phyloP scores from a whole-genome alignment of 2,888 invertebrate genomes.

The Thera obeliscata region DNA sequence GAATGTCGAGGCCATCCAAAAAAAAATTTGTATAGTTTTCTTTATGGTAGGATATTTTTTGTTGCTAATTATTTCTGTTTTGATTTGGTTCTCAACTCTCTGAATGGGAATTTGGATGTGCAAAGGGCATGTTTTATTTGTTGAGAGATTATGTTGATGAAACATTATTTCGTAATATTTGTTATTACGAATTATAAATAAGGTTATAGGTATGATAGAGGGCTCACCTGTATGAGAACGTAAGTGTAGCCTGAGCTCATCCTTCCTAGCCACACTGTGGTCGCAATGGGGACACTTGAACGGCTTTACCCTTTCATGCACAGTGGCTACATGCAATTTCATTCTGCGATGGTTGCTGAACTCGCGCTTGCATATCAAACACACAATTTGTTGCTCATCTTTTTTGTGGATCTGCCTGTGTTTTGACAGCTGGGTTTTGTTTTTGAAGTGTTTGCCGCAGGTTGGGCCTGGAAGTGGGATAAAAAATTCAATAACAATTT shows the following conservation, averaged over 20 bases:
- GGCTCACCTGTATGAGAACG: constrained; percentile 88
- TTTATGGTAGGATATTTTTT: no score
- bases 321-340: constrained; percentile 83
- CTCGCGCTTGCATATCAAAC: constrained; percentile 85
- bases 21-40: no score
- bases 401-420: constrained; percentile 87
- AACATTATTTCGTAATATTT: no score
- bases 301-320: constrained; percentile 88
- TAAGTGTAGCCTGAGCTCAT: constrained; percentile 87
- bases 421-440: constrained; percentile 90
- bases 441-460: constrained; percentile 92
- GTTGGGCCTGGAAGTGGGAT: constrained; percentile 68
- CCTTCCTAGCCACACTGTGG: constrained; percentile 86
- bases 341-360: constrained; percentile 83
- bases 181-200: no score
- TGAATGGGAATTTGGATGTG: no score
- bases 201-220: background rate
- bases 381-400: constrained; percentile 60
- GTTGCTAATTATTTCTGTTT: no score
- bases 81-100: no score
- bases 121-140: no score
- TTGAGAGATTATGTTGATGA: no score
- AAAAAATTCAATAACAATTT: background rate
- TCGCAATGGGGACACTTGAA: constrained; percentile 88
- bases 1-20: no score